Evolutionary conservation across 2,113 vertebrate genomes (phyloP), one percentile per base, ranked within the genome.

Genomic region (Pteruthius melanotis): DNA sequence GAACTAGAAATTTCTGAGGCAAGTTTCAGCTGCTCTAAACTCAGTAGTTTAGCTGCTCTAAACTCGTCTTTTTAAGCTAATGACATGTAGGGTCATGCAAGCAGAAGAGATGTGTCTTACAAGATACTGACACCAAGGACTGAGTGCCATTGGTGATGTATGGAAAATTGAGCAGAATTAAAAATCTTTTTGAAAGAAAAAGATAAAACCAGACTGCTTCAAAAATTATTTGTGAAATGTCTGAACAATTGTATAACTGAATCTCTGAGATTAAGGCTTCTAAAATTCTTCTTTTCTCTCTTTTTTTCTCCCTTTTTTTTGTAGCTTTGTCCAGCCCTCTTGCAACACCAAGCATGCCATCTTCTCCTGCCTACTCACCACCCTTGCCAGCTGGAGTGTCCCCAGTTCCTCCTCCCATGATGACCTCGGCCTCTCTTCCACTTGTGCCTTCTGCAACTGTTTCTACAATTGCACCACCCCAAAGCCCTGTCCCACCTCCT

Each of bases 241-340:
- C 18, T 35, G 35, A 76, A 49, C 5, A 44, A 9, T 47, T 76
- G 6, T 3, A 4, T 69, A 47, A 47, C 24, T 24, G 22, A 17
- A 33, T 89, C 10, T 42, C 6, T 65, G 56, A 50, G 11, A 47
- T 54, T 12, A 52, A 44, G 40, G 39, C 9, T 70, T 89, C 19
- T 85, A 90, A 76, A 65, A 57, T 44, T 53, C 1, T 2, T 42
- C 40, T 42, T 42, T 9, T 79, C 79, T 72, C 57, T 40, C 5
- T 63, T 63, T 63, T 83, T 78, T 4, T 1, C 5, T 8, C 90
- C 8, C 20, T 24, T 50, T 3, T 44, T 52, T 77, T 52, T 37
- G 11, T 75, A 98, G 98, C 95, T 68, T 78, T 97, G 44, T 83
- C 98, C 15, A 96, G 89, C 92, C 92, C 98, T 9, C 87, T 98